Conservation (phyloP, 1,140 invertebrate genomes). For the Eciton burchellii region DNA sequence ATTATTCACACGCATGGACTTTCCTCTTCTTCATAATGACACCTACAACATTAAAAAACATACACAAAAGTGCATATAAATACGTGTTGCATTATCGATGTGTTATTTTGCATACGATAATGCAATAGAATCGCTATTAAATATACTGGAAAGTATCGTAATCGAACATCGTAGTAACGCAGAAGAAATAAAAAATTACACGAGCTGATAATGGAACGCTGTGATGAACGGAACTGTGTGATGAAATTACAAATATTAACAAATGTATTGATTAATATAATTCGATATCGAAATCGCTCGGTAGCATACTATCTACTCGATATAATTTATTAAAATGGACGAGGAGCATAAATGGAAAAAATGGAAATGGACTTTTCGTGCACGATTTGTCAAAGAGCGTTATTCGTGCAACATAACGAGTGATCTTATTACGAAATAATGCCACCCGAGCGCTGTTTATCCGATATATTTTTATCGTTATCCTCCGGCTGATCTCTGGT, state of each 20-base stretch:
- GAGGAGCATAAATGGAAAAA: conserved; percentile 29
- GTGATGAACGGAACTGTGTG: too few relatives aligned
- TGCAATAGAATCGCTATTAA: background rate
- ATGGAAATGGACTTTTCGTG: conserved; percentile 38
- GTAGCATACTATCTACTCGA: conserved; percentile 21
- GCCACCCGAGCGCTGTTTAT: background rate
- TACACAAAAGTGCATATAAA: background rate
- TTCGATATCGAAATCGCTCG: conserved; percentile 20
- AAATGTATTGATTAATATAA: conserved; percentile 47
- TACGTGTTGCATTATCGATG: background rate
- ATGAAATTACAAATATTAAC: conserved; percentile 41
- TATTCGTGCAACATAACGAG: background rate
- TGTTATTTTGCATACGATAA: background rate
- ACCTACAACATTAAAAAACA: too few relatives aligned
- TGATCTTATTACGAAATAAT: conserved; percentile 30
- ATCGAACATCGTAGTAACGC: background rate
- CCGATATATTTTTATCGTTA: background rate
- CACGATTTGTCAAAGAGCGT: conserved; percentile 44
- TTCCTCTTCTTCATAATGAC: background rate
- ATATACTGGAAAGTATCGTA: background rate
- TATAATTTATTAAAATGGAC: conserved; percentile 36
- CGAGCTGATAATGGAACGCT: background rate
- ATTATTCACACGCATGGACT: conserved; percentile 2
- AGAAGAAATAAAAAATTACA: conserved; percentile 6
- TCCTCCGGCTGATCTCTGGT: background rate